Evolutionary conservation across 2,888 invertebrate genomes (phyloP), one percentile per base, ranked within the genome.

Genomic region (Uloborus plumipes): DNA sequence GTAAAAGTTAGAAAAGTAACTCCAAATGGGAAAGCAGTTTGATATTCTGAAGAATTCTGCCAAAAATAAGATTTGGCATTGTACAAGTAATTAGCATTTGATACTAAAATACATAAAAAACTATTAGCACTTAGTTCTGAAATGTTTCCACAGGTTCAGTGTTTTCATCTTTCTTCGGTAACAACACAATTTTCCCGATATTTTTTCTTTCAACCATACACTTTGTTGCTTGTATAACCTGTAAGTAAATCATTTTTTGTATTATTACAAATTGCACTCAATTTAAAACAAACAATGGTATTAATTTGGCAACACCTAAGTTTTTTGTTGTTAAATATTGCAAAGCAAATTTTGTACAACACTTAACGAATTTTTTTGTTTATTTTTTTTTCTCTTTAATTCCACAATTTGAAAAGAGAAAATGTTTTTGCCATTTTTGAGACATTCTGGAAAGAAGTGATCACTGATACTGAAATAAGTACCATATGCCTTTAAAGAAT

Each of bases 141-240:
- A 55, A 75, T n/a, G 49, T 59, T 47, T 81, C 80, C 14, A 70
- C 62, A 51, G 64, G 53, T 31, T 74, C 69, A 6, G 31, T 7
- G 16, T 49, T 55, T 9, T 84, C 78, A 62, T 79, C 76, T 61
- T 76, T 81, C 66, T 72, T 74, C 4, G 84, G 84, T 15, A 82
- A 74, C 18, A 84, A 55, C 47, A 84, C 51, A 26, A 81, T 61
- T 74, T 81, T 84, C 1, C 81, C 84, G 67, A 84, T 66, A n/a
- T 84, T 84, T 51, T 82, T 81, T 61, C 82, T 58, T 39, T 82
- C 71, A 0, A 84, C 74, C 71, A 82, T 84, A n/a, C 84, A 78
- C 67, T 78, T 74, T 61, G 78, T 74, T 14, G 84, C 84, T 69
- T 80, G 66, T 15, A 39, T 73, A n/a, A 84, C 64, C 79, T 84